Conservation (phyloP, 2,888 invertebrate species). For the Miltochrista miniata region DNA sequence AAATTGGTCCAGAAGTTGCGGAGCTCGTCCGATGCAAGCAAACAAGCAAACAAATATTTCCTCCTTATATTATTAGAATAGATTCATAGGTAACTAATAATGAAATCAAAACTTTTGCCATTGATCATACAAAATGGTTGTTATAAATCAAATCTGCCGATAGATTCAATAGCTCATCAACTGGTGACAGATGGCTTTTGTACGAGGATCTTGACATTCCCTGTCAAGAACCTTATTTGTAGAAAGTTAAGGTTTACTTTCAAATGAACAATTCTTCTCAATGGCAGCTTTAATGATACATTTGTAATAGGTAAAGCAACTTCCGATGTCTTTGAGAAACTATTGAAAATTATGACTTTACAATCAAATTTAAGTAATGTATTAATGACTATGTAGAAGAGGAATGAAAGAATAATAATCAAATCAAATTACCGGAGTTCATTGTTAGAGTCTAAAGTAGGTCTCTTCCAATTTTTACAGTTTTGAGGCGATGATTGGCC, state of each 20-base stretch:
- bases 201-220: not conserved
- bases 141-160: conserved; percentile 34
- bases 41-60: no score
- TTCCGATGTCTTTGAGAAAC: no score
- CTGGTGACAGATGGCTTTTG: conserved; percentile 27
- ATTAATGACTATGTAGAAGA: no score
- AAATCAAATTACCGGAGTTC: no score
- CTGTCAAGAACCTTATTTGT: not conserved
- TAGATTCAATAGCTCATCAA: conserved; percentile 35
- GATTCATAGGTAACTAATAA: not conserved
- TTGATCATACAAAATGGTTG: conserved; percentile 19
- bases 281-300: conserved; percentile 21
- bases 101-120: conserved; percentile 3
- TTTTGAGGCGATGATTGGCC: no score
- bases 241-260: not conserved
- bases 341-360: no score
- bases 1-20: no score
- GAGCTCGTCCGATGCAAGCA: no score
- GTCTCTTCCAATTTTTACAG: no score
- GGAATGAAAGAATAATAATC: no score
- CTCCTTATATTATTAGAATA: not conserved
- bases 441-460: no score
- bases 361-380: no score
- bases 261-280: not conserved
- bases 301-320: conserved; percentile 7